Evolutionary conservation across 2,797 vertebrate species (phyloP).

Genomic region (Bovichtus diacanthus): DNA sequence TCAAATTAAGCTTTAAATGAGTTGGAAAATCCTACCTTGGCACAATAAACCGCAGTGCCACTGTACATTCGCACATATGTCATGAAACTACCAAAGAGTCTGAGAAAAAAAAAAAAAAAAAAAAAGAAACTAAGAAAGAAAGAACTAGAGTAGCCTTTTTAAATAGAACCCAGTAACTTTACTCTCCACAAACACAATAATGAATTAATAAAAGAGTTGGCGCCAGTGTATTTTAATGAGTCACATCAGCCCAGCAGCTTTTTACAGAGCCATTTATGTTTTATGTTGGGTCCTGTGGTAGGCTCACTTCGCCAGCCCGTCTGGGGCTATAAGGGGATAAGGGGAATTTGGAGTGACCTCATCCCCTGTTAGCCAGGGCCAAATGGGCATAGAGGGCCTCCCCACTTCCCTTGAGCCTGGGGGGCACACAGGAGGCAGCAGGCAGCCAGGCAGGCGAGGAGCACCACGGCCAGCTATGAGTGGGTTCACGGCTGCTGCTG

Average conservation of each 20-base stretch:
- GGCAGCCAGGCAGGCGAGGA: constrained; percentile 67
- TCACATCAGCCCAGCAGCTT: constrained; percentile 83
- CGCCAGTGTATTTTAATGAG: constrained; percentile 87
- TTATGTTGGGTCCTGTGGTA: constrained; percentile 83
- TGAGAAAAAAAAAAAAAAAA: constrained; percentile 21
- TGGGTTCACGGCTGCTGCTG: constrained; percentile 75
- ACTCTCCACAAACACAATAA: constrained; percentile 81
- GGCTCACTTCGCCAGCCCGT: constrained; percentile 76
- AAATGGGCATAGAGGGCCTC: constrained; percentile 82
- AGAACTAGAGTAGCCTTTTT: constrained; percentile 49
- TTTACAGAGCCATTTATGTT: constrained; percentile 85
- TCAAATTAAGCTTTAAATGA: constrained; percentile 13
- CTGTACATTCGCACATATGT: constrained; percentile 1
- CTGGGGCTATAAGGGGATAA: constrained; percentile 83
- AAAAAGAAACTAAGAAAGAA: too few species aligned
- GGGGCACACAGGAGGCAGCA: constrained; percentile 82
- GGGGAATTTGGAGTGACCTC: constrained; percentile 87
- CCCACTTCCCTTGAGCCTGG: constrained; percentile 81
- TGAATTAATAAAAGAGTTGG: constrained; percentile 87
- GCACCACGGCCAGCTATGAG: constrained; percentile 72
- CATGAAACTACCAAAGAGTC: constrained; percentile 24
- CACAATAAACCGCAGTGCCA: constrained; percentile 9
- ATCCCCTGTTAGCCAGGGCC: constrained; percentile 82
- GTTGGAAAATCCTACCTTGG: constrained; percentile 5
- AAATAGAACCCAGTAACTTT: constrained; percentile 66